These are phyloP conservation scores for Cryptoprocta ferox DNA, from an alignment of 2,797 vertebrate genomes.

Conservation along the genomic window DNA sequence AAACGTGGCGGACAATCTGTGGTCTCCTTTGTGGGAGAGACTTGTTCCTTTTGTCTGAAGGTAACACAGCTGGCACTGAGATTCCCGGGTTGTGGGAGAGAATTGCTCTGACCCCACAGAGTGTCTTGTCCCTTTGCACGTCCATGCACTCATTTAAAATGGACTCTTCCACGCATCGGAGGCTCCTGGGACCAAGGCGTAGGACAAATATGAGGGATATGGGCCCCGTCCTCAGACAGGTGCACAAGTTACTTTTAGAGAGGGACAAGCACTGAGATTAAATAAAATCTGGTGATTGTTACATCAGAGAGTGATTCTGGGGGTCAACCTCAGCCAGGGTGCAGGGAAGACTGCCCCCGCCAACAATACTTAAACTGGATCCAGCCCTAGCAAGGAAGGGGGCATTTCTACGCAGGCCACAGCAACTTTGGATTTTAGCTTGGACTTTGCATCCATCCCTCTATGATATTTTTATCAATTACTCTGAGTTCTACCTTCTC, in stretches of 20 bases:
- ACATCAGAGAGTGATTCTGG: too few relatives aligned
- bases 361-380: fast-evolving
- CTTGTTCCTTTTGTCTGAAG: fast-evolving
- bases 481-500: too few relatives aligned
- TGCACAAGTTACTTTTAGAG: fast-evolving
- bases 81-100: fast-evolving
- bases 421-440: not conserved
- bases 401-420: fast-evolving
- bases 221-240: fast-evolving
- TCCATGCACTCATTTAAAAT: fast-evolving
- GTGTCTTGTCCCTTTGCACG: fast-evolving
- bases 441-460: fast-evolving
- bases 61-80: fast-evolving
- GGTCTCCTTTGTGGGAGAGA: fast-evolving
- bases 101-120: not conserved
- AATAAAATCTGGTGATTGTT: not conserved
- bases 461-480: fast-evolving
- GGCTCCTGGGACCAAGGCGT: fast-evolving
- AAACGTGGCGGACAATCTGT: fast-evolving
- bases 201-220: fast-evolving
- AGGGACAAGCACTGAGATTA: fast-evolving
- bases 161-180: fast-evolving
- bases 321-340: fast-evolving
- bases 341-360: not conserved
- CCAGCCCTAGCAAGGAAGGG: fast-evolving